Conservation (phyloP, 2,888 invertebrate species). For the Amphipyra tragopoginis region DNA sequence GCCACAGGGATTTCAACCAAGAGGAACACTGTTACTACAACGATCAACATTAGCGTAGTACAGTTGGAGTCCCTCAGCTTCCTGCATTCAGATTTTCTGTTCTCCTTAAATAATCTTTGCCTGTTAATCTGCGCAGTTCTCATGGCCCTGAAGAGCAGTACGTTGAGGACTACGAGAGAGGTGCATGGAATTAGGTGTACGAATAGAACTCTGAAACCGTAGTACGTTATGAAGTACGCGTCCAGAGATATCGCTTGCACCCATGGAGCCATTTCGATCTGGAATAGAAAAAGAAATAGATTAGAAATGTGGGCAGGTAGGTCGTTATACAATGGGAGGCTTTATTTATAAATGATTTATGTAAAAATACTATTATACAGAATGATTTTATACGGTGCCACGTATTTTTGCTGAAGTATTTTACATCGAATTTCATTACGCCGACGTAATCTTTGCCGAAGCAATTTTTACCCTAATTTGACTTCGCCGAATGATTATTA, state of each 20-base stretch:
- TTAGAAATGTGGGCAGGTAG: too few species aligned
- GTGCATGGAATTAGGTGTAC: constrained; percentile 98
- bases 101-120: constrained; percentile 93
- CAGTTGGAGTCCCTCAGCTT: constrained; percentile 94
- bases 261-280: constrained; percentile 92
- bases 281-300: constrained; percentile 58
- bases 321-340: too few species aligned
- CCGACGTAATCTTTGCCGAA: too few species aligned
- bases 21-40: constrained; percentile 95
- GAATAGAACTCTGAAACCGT: constrained; percentile 96
- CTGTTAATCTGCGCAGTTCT: constrained; percentile 94
- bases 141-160: constrained; percentile 96
- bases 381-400: too few species aligned
- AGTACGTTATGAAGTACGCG: constrained; percentile 95
- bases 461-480: too few species aligned
- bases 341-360: too few species aligned
- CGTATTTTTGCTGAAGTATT: too few species aligned
- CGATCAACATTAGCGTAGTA: constrained; percentile 96
- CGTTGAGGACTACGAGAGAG: constrained; percentile 96
- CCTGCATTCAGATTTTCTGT: constrained; percentile 94
- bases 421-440: too few species aligned
- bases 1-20: constrained; percentile 96
- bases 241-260: constrained; percentile 92
- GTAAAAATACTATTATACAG: too few species aligned
- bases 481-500: too few species aligned